Base-by-base conservation (phyloP, 2,888 invertebrate genomes). In the Calameuta idolon region DNA sequence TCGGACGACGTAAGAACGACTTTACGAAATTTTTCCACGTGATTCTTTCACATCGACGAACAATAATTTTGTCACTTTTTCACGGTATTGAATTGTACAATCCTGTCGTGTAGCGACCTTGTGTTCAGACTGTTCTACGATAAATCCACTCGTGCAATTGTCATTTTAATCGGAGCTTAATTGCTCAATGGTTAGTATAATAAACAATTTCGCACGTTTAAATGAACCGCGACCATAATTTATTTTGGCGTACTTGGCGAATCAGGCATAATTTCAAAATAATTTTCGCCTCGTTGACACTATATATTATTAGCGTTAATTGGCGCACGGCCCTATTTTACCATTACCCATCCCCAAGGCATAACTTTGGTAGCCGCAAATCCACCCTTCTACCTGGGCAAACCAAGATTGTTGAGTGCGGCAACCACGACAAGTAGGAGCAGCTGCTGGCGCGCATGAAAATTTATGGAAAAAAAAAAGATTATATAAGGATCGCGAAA, bases 271-370 rank as follows among this genome's bases (percentile, higher is more conserved):
- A 81, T 76, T 81, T 34, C 75, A 69, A 77, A 78, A 76, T 73
- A 69, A 71, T 81, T 83, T 78, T 74, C 81, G 37, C 82, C 71
- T 79, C 77, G 77, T 76, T 77, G 79, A 80, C 79, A 76, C 71
- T 69, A 40, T 69, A 77, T 82, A 78, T 83, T 85, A 80, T 81
- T 75, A 75, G 75, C 80, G 76, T 83, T 85, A 85, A 84, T 84
- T 80, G 78, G 80, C 82, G 79, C 30, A 33, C 34, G 74, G 34
- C 75, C 81, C 55, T 75, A 73, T 80, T 82, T 79, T 79, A 85
- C 74, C 77, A 82, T 83, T 83, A 82, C 31, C 31, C 55, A 23
- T 55, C 55, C 55, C 23, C 23, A 23, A 55, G 55, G 55, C 55
- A 9, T 9, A 55, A 55, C 55, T 55, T 23, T 23, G 23, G 23